A percentile compares a stretch with the other conserved stretches of the same genome.
Evolutionary conservation across 2,113 vertebrate genomes (phyloP).

Genomic region (Myxocyprinus asiaticus): DNA sequence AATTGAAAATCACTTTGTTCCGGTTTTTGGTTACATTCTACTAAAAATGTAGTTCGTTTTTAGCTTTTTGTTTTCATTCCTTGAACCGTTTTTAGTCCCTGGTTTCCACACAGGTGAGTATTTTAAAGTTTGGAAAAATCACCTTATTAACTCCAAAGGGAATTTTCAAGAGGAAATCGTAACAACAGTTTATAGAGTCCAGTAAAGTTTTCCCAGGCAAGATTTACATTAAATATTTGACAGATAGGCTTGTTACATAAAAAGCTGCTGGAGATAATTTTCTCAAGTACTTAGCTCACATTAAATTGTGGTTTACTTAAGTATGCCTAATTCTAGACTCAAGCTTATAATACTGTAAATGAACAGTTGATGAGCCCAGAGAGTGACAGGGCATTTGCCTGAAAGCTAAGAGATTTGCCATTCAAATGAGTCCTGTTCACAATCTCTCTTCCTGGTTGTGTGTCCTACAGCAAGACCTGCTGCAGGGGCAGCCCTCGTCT

Average conservation of each 20-base stretch:
- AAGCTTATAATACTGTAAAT: not conserved
- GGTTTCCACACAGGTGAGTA: too few relatives aligned
- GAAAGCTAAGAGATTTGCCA: slow-evolving; percentile 59
- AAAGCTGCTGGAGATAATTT: not conserved
- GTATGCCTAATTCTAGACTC: too few relatives aligned
- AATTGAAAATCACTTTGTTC: too few relatives aligned
- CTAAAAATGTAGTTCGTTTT: too few relatives aligned
- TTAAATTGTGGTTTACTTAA: too few relatives aligned
- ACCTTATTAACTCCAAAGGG: not conserved
- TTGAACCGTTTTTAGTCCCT: too few relatives aligned
- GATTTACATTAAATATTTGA: not conserved
- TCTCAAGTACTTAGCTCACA: too few relatives aligned
- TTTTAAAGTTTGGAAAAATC: too few relatives aligned
- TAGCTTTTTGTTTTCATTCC: too few relatives aligned
- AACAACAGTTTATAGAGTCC: too few relatives aligned
- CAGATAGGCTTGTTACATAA: not conserved
- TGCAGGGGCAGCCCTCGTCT: slow-evolving; percentile 57
- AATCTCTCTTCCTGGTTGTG: slow-evolving; percentile 60
- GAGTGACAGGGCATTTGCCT: not conserved
- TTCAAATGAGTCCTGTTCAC: slow-evolving; percentile 60
- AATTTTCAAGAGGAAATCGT: slow-evolving; percentile 7
- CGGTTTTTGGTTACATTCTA: too few relatives aligned
- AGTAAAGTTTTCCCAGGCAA: not conserved
- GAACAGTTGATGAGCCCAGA: not conserved
- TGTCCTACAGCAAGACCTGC: slow-evolving; percentile 57